Evolutionary conservation across 2,797 vertebrate genomes (phyloP).

Genomic region (Fistularia commersonii): DNA sequence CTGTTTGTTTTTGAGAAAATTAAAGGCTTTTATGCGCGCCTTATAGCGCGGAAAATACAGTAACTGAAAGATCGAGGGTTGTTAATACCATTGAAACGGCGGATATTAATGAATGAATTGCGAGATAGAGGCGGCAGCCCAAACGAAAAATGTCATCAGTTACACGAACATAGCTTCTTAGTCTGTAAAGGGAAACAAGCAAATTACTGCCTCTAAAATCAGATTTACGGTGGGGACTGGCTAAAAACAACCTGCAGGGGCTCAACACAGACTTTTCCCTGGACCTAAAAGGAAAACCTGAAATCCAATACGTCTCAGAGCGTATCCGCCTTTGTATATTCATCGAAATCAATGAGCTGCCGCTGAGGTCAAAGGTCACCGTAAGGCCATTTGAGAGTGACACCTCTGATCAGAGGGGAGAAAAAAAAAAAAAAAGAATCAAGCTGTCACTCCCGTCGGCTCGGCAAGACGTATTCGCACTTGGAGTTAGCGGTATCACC

Average conservation of each 20-base stretch:
- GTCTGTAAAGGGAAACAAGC: constrained; percentile 10
- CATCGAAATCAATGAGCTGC: constrained; percentile 29
- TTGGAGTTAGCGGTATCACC: background rate
- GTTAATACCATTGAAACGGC: background rate
- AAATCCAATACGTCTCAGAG: background rate
- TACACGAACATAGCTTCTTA: constrained; percentile 3
- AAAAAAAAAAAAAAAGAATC: too few species aligned
- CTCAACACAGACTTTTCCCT: constrained; percentile 11
- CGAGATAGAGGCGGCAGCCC: background rate
- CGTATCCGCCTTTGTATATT: background rate
- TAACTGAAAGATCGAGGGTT: too few species aligned
- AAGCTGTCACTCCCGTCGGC: constrained; percentile 30
- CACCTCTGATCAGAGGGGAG: too few species aligned
- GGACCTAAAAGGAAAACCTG: constrained; percentile 16
- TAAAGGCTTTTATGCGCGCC: too few species aligned
- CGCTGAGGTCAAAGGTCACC: constrained; percentile 27
- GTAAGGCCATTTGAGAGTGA: constrained; percentile 27
- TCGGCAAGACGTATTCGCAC: constrained; percentile 22
- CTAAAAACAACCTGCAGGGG: constrained; percentile 11
- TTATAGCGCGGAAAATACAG: too few species aligned
- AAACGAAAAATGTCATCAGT: constrained; percentile 20
- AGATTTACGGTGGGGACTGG: constrained; percentile 1
- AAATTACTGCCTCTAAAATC: constrained; percentile 5
- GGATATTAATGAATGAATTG: background rate
- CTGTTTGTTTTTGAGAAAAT: too few species aligned